Evolutionary conservation across 2,113 vertebrate genomes (phyloP), one percentile per base, ranked within the genome.

Genomic region (Mustelus asterias): DNA sequence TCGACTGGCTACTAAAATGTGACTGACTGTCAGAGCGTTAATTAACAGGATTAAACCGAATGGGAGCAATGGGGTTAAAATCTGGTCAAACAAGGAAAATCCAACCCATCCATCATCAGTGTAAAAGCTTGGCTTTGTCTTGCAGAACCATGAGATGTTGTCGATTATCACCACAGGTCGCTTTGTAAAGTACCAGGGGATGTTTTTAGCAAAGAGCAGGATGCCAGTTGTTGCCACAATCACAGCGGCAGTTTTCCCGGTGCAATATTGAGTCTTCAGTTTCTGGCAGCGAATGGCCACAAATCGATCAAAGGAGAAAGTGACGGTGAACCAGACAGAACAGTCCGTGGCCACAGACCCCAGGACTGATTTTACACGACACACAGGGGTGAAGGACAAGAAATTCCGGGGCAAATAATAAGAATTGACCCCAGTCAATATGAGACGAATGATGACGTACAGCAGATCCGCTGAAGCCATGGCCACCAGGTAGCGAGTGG

Each of bases 401-500:
- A 85, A 85, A 37, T 44, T 44, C 0, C 0, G 5, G 2, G 80
- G 80, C 16, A 85, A 85, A 41, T 85, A 85, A 13, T 3, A 44
- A 85, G 16, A 18, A 85, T 20, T 85, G 16, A 85, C 18, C n/a
- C 8, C n/a, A 3, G 9, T 18, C 37, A 37, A 2, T 85, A 41
- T 85, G n/a, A 37, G 20, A 0, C 3, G 0, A 44, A 0, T 1
- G 80, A 85, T 85, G 20, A 20, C 7, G 0, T 18, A 3, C 2
- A 85, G 80, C 1, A 85, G 80, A 85, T 85, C 80, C 0, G n/a
- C 41, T 20, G 80, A 41, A 18, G n/a, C 33, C 80, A 22, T 85
- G 80, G 80, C n/a, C 2, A 85, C 80, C 2, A 85, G 80, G 80
- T 41, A 85, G 24, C 0, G n/a, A 1, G 37, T 41, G 37, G 13